phyloP scores from a whole-genome alignment of 2,888 invertebrate species.

The Heterodera filipjevi region DNA sequence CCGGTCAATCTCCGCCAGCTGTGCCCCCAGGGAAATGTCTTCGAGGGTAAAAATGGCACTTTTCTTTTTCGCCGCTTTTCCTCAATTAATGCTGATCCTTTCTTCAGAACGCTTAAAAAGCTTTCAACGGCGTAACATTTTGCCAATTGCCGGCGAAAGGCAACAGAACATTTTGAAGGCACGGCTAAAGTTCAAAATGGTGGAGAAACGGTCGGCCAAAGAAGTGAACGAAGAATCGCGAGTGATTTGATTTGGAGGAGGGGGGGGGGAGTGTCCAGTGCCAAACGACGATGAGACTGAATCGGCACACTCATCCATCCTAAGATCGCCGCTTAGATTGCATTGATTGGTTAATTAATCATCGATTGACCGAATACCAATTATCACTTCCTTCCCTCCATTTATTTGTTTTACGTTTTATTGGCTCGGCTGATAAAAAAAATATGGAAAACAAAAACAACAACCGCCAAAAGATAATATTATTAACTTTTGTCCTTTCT shows the following conservation, averaged over 20 bases:
- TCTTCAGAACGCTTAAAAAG: conserved; percentile 44
- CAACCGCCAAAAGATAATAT: no score
- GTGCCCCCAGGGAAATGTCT: conserved; percentile 37
- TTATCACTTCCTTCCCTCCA: neutral
- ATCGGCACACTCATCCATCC: no score
- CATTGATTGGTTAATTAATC: conserved; percentile 16
- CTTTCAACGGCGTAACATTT: conserved; percentile 49
- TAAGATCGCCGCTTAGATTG: no score
- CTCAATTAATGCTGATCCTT: neutral
- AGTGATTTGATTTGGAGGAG: conserved; percentile 20
- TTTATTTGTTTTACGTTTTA: neutral
- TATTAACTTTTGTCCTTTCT: no score
- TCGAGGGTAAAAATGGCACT: conserved; percentile 33
- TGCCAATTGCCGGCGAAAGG: conserved; percentile 40
- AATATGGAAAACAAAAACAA: no score
- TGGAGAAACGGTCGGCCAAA: conserved; percentile 44
- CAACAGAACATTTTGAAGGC: conserved; percentile 34
- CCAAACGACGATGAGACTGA: no score
- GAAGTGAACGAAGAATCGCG: conserved; percentile 41
- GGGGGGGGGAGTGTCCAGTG: no score
- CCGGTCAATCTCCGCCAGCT: conserved; percentile 40
- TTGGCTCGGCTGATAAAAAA: neutral
- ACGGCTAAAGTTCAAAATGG: conserved; percentile 45
- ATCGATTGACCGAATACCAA: conserved; percentile 13
- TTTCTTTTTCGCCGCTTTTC: neutral